Conservation (phyloP, 2,888 invertebrate species). For the Campoletis raptor region DNA sequence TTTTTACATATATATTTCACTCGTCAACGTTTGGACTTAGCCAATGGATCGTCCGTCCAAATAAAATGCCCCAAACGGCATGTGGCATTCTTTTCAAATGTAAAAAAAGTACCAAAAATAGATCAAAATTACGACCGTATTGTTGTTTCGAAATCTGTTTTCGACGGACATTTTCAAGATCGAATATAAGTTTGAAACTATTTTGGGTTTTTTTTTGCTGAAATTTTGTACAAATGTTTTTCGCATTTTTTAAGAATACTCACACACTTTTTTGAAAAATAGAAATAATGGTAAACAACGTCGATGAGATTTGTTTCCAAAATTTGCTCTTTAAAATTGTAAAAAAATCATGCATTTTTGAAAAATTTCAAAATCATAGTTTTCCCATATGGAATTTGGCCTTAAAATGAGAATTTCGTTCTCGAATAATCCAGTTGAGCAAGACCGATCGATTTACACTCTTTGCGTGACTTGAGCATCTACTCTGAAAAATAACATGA, state of each 20-base stretch:
- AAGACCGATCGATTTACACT: not conserved
- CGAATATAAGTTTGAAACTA: too few species aligned
- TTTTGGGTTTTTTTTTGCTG: too few species aligned
- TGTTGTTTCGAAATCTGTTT: too few species aligned
- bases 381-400: not conserved
- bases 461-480: constrained; percentile 56
- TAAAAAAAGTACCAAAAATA: not conserved
- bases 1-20: not conserved
- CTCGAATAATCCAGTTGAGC: not conserved
- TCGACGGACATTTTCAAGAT: too few species aligned
- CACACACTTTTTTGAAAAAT: too few species aligned
- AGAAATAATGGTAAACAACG: too few species aligned
- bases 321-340: too few species aligned
- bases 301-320: not conserved
- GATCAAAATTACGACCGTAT: not conserved
- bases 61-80: not conserved
- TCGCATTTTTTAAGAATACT: too few species aligned
- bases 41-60: not conserved
- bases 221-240: too few species aligned
- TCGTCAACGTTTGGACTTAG: not conserved
- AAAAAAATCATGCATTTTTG: too few species aligned
- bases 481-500: constrained; percentile 31
- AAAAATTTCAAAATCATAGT: not conserved
- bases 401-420: not conserved
- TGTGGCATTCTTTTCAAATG: not conserved